Evolutionary conservation across 1,140 invertebrate species (phyloP).

Genomic region (Caenorhabditis brenneri): DNA sequence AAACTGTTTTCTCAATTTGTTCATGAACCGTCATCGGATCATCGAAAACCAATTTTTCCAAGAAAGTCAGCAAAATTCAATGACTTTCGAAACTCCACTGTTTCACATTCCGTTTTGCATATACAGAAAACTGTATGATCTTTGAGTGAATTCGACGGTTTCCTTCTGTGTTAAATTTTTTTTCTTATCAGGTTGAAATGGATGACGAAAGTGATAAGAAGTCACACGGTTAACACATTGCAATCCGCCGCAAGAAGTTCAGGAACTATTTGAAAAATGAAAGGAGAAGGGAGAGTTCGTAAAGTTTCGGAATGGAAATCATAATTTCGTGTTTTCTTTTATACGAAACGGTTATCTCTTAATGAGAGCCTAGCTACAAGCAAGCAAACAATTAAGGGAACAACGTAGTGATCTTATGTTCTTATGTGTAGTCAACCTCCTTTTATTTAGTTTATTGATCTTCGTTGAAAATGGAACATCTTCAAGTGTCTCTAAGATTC

Average conservation of each 20-base stretch:
- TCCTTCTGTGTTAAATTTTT: no score
- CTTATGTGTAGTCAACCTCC: neutral
- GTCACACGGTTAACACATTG: conserved; percentile 23
- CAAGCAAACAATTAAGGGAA: no score
- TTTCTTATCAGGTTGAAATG: neutral
- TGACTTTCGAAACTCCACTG: no score
- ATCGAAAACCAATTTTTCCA: no score
- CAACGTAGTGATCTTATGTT: conserved; percentile 19
- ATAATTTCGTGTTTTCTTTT: neutral
- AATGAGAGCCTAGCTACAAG: no score
- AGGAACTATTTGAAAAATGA: neutral
- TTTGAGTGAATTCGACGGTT: no score
- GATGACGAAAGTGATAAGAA: conserved; percentile 34
- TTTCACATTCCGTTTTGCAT: neutral
- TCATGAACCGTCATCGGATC: no score
- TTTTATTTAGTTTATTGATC: neutral
- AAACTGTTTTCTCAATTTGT: no score
- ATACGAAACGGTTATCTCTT: neutral
- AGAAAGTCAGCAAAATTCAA: no score
- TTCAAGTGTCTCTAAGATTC: no score
- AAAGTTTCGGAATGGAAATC: neutral
- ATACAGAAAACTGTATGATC: no score
- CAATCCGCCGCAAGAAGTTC: neutral
- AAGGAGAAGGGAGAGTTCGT: neutral
- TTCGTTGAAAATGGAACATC: no score